Conservation (phyloP, 1,140 invertebrate genomes). For the Sminthurides bifidus region DNA sequence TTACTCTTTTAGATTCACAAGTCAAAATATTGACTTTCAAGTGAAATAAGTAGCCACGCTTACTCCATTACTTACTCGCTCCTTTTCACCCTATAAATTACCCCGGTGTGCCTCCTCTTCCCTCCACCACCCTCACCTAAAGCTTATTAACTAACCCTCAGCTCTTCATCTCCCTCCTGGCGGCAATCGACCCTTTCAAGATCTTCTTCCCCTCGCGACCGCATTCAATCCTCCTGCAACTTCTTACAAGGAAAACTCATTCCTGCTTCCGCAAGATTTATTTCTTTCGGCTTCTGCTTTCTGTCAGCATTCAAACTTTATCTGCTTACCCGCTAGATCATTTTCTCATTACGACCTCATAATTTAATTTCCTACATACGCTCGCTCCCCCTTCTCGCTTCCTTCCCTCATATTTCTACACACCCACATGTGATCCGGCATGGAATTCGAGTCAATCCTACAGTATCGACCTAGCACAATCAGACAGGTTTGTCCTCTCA, state of each 20-base stretch:
- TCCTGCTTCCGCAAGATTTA: not conserved
- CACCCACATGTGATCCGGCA: too few species aligned
- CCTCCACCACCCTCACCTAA: not conserved
- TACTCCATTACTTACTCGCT: slow-evolving; percentile 27
- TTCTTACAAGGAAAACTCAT: not conserved
- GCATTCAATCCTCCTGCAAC: not conserved
- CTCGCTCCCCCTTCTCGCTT: too few species aligned
- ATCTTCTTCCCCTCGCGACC: not conserved
- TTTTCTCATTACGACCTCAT: too few species aligned
- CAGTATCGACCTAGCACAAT: too few species aligned
- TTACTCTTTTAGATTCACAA: too few species aligned
- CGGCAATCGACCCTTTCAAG: too few species aligned
- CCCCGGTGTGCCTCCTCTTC: slow-evolving; percentile 3
- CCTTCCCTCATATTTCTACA: too few species aligned
- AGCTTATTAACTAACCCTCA: slow-evolving; percentile 4
- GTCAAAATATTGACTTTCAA: slow-evolving; percentile 32
- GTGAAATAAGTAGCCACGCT: slow-evolving; percentile 24
- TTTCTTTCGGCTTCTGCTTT: slow-evolving; percentile 1
- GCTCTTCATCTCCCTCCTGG: not conserved
- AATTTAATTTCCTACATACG: too few species aligned
- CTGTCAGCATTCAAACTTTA: not conserved
- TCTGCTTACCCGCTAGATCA: too few species aligned
- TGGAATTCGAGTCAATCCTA: too few species aligned
- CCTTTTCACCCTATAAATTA: slow-evolving; percentile 31
- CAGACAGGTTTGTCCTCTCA: too few species aligned